Percentiles rank a stretch among this genome's conserved stretches.
phyloP scores from a whole-genome alignment of 2,797 vertebrate genomes.

The Amazona finschi region DNA sequence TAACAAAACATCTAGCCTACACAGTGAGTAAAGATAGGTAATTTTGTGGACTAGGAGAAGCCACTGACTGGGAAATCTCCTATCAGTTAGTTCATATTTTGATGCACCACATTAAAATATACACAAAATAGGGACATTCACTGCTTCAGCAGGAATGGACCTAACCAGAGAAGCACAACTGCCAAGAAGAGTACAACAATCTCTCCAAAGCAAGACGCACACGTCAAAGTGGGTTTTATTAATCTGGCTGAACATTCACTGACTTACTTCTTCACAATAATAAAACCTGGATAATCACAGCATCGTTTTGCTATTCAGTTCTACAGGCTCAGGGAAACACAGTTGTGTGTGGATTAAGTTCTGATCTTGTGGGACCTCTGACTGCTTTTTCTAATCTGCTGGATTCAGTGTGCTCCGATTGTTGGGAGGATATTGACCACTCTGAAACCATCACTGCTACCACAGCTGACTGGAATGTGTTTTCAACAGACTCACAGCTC shows the following conservation, averaged over 20 bases:
- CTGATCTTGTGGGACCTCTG: not conserved
- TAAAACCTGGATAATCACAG: not conserved
- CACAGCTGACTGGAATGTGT: not conserved
- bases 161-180: not conserved
- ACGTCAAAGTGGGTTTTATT: too few relatives aligned
- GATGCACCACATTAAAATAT: not conserved
- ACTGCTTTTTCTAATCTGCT: not conserved
- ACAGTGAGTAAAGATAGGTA: not conserved
- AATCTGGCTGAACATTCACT: not conserved
- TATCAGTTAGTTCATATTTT: not conserved
- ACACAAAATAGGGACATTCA: not conserved
- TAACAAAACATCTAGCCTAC: not conserved
- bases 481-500: not conserved
- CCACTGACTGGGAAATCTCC: not conserved
- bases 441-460: not conserved
- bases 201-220: not conserved
- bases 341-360: not conserved
- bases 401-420: not conserved
- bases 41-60: not conserved
- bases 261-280: not conserved
- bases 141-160: not conserved
- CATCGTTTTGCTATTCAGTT: not conserved
- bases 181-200: not conserved
- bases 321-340: not conserved
- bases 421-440: not conserved